A percentile compares a stretch with the other conserved stretches of the same genome.
Conservation (phyloP, 2,797 vertebrate genomes). For the Furcifer pardalis region DNA sequence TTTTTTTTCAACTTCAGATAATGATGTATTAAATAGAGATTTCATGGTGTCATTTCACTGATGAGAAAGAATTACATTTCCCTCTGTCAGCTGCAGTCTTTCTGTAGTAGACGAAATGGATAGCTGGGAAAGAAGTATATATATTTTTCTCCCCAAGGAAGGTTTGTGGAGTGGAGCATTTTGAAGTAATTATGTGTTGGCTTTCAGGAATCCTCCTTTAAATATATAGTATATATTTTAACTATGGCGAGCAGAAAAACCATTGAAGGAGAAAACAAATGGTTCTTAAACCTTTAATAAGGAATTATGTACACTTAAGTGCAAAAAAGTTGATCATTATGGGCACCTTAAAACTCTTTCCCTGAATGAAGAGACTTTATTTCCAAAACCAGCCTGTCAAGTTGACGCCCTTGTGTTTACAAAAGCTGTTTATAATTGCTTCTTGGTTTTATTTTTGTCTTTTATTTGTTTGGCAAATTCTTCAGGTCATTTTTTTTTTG, state of each 20-base stretch:
- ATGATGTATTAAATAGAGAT: conserved; percentile 38
- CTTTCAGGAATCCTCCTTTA: conserved; percentile 55
- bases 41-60: conserved; percentile 50
- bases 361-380: conserved; percentile 70
- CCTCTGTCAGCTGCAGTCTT: neutral
- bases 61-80: conserved; percentile 34
- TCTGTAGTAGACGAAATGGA: conserved; percentile 40
- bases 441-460: conserved; percentile 63
- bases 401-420: conserved; percentile 82
- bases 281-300: conserved; percentile 41
- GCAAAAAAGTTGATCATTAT: conserved; percentile 60
- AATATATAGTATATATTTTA: conserved; percentile 4
- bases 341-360: conserved; percentile 60
- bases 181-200: conserved; percentile 36
- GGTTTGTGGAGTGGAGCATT: conserved; percentile 53
- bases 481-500: conserved; percentile 74
- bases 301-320: conserved; percentile 41
- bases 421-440: conserved; percentile 71
- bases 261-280: conserved; percentile 34
- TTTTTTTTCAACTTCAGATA: conserved; percentile 20
- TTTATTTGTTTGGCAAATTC: conserved; percentile 60
- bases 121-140: neutral
- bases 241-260: conserved; percentile 46
- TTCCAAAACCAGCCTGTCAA: conserved; percentile 73
- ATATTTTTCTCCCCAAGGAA: conserved; percentile 44